Base-by-base conservation (phyloP, 2,113 vertebrate genomes). In the Thinocorus orbignyianus region DNA sequence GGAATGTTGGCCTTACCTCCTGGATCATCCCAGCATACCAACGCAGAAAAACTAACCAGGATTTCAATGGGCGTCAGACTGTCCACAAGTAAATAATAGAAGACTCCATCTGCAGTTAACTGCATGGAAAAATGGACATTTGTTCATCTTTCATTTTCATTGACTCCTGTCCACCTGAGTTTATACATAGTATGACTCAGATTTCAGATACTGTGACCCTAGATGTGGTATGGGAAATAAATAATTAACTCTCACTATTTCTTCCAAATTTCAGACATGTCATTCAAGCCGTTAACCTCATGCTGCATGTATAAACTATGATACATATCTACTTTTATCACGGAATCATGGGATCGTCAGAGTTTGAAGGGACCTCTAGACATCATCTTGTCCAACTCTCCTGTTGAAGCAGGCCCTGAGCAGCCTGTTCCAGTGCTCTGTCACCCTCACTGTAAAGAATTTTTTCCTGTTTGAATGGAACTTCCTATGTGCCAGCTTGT, bases 71-170 rank as follows among this genome's bases (percentile, higher is more conserved):
- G 98, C 71, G 96, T 98, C 90, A 98, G 83, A 88, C 97, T 99
- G 94, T 99, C 99, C 96, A 99, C 98, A 93, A 97, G 98, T 51
- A 99, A 97, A 93, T 98, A 99, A 97, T 99, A 97, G 78, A 92
- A 95, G 61, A 97, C 94, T 82, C 78, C 97, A 7, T 98, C 98
- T 48, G 98, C 97, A 93, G 95, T 81, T 91, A 91, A 96, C 99
- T 99, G 92, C 35, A 94, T 28, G 66, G 79, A 93, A 90, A 86
- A 79, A 93, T 9, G 15, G 15, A 55, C 6, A 41, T 44, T 71
- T 69, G 54, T 30, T 90, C 42, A 61, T 60, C 37, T 61, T 86
- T 72, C 49, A n/a, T 80, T 52, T 70, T 28, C 28, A 48, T 7
- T 12, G 48, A 72, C 30, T 41, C 15, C 31, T 39, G 33, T 33